phyloP scores from a whole-genome alignment of 2,888 invertebrate genomes.

The Hipparchia semele region DNA sequence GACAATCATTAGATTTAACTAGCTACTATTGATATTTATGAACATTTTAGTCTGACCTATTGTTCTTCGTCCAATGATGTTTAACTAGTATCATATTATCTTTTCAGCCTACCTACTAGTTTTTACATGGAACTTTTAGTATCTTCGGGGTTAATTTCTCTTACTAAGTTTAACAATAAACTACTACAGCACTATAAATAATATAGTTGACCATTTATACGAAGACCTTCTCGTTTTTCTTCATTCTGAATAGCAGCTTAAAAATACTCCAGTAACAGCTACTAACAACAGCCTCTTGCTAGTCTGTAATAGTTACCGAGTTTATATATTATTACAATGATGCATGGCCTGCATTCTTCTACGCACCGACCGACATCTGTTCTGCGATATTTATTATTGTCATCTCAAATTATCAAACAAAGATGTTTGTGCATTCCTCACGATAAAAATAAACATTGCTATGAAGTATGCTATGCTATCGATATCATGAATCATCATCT shows the following conservation, averaged over 20 bases:
- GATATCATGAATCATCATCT: constrained; percentile 4
- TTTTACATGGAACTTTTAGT: background rate
- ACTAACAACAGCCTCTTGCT: background rate
- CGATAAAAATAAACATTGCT: constrained; percentile 15
- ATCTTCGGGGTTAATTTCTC: background rate
- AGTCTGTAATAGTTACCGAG: background rate
- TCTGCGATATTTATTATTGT: background rate
- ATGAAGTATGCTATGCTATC: background rate
- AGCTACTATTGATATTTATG: background rate
- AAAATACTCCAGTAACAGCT: too few species aligned
- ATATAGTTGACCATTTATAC: background rate
- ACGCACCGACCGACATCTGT: background rate
- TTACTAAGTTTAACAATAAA: background rate
- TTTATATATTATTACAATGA: too few species aligned
- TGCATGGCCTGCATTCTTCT: background rate
- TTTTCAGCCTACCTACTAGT: background rate
- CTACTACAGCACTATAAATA: background rate
- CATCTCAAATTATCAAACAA: background rate
- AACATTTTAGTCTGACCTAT: background rate
- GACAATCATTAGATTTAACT: background rate
- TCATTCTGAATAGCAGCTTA: background rate
- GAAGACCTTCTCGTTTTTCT: background rate
- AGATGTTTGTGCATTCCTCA: background rate
- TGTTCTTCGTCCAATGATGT: background rate
- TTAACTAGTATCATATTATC: background rate